These are phyloP conservation scores for Leucania comma DNA, from an alignment of 2,888 invertebrate genomes.

Conservation along the genomic window DNA sequence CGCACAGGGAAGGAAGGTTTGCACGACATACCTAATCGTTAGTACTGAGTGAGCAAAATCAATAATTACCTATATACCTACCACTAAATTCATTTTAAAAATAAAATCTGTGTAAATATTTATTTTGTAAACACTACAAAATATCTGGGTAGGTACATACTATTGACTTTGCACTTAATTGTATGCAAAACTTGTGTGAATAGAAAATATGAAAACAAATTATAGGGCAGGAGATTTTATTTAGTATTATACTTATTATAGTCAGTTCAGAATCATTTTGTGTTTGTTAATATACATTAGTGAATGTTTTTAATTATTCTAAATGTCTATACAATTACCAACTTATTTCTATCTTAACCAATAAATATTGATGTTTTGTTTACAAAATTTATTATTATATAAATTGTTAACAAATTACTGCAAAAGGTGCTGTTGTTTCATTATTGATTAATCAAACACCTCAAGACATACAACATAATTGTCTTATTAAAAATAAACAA, in stretches of 20 bases:
- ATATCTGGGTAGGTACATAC: neutral
- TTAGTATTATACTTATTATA: neutral
- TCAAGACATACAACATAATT: neutral
- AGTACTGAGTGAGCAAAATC: neutral
- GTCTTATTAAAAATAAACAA: constrained; percentile 7
- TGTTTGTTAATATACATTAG: neutral
- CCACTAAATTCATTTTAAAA: no score
- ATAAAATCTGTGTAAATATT: neutral
- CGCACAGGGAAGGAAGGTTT: neutral
- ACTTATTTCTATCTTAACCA: neutral
- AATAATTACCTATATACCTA: neutral
- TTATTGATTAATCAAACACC: constrained; percentile 14
- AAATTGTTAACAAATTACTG: neutral
- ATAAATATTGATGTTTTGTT: neutral
- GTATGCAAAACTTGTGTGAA: neutral
- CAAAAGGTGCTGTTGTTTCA: neutral
- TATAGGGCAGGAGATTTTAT: neutral
- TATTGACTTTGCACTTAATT: neutral
- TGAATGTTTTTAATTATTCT: neutral
- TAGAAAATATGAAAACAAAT: neutral
- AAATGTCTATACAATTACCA: neutral
- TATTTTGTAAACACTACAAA: neutral
- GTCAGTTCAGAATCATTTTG: neutral
- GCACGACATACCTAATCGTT: neutral
- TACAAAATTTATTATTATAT: constrained; percentile 3